Percentiles rank a stretch among this genome's conserved stretches.
phyloP scores from a whole-genome alignment of 2,113 vertebrate genomes.

The Saccopteryx leptura region DNA sequence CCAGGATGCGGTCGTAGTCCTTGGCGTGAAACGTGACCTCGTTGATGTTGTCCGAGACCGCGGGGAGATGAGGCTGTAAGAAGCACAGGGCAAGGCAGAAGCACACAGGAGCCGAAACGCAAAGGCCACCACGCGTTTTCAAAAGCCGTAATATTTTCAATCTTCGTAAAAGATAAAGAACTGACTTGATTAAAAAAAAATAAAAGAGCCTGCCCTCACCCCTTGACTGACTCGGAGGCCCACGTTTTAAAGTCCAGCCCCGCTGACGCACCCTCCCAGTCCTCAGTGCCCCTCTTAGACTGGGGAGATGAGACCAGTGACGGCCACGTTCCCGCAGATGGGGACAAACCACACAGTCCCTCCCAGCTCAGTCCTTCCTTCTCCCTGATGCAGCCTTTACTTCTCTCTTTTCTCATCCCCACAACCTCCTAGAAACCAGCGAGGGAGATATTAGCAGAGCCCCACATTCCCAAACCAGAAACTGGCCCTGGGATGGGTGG shows the following conservation, averaged over 20 bases:
- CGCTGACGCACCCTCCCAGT: background rate
- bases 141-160: background rate
- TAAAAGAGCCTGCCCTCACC: background rate
- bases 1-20: slow-evolving; percentile 92
- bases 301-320: background rate
- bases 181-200: background rate
- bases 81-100: slow-evolving; percentile 53
- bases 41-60: slow-evolving; percentile 94
- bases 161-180: background rate
- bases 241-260: background rate
- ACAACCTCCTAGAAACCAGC: background rate
- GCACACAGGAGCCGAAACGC: background rate
- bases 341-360: background rate
- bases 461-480: background rate
- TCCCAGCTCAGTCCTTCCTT: background rate
- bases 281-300: background rate
- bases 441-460: background rate
- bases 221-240: background rate
- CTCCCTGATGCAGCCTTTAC: background rate
- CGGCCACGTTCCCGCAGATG: background rate
- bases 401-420: background rate
- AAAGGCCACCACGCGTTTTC: background rate
- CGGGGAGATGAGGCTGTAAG: slow-evolving; percentile 92
- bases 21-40: slow-evolving; percentile 91
- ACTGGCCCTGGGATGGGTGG: background rate